Evolutionary conservation across 2,113 vertebrate genomes (phyloP), one percentile per base, ranked within the genome.

Genomic region (Connochaetes taurinus): DNA sequence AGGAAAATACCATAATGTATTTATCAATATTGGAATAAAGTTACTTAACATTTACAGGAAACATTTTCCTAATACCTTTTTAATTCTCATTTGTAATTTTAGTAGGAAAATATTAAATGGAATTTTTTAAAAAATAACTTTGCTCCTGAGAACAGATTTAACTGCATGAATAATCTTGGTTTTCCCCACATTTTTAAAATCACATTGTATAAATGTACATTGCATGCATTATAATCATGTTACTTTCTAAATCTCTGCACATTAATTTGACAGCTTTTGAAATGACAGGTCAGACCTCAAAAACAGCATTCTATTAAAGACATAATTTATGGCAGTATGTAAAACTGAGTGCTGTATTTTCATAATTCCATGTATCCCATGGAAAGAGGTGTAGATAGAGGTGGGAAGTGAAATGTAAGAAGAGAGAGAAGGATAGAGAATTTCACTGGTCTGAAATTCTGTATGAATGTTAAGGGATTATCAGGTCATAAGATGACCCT

Each of bases 231-330:
- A 96, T 97, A 98, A 96, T 45, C 11, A 62, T 71, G 23, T 4
- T 67, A 92, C 94, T 76, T 96, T 95, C 80, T 97, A 97, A 97
- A 97, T 90, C 90, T 97, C 91, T 98, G 88, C 95, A 95, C 82
- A 97, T 67, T 81, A 62, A 96, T 95, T 96, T 96, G 95, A 88
- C 91, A 96, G 90, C 88, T 95, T 64, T 88, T 95, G 47, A 97
- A 98, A 96, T 97, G 55, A 97, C 91, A 97, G 74, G 31, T 27
- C 80, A 95, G 64, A 40, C 91, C 91, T 93, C 71, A 87, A 97
- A 97, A 98, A 95, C 1, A 96, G 58, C 31, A 60, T 87, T 52
- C 33, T 94, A 87, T 95, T 76, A 71, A 95, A 96, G 16, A 83
- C 89, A 23, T 94, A 84, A 86, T 92, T 93, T 64, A 89, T 83